These are phyloP conservation scores for Galago senegalensis DNA, from an alignment of 2,797 vertebrate species.

Conservation along the genomic window DNA sequence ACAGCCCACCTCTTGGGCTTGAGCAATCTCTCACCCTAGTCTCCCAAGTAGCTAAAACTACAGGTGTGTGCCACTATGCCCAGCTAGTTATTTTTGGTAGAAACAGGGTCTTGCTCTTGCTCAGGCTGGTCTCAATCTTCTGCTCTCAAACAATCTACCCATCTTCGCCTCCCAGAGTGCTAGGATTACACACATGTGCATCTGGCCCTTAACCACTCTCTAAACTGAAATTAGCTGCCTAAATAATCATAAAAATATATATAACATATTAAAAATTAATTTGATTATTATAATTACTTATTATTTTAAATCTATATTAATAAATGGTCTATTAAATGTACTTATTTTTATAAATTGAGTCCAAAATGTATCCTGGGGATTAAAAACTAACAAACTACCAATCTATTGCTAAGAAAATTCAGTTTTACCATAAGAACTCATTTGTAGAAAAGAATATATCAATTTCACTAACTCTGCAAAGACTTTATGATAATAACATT, in stretches of 20 bases:
- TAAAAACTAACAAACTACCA: conserved; percentile 7
- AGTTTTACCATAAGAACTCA: conserved; percentile 18
- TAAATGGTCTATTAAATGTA: background rate
- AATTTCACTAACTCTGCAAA: conserved; percentile 7
- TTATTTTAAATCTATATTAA: conserved; percentile 26
- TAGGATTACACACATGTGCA: no score
- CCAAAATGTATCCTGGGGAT: conserved; percentile 22
- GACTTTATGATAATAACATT: background rate
- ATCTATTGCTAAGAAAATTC: background rate
- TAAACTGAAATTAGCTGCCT: background rate
- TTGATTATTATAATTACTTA: conserved; percentile 23
- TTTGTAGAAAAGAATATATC: background rate
- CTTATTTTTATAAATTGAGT: conserved; percentile 11
- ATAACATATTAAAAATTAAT: background rate
- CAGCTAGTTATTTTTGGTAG: no score
- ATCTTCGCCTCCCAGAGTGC: no score
- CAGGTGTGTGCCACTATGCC: no score
- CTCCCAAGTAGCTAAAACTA: no score
- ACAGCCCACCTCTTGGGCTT: no score
- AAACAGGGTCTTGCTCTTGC: no score
- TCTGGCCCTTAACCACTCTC: background rate
- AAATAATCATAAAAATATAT: background rate
- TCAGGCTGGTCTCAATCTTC: no score
- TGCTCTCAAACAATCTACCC: no score
- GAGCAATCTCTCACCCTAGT: no score